These are phyloP conservation scores for Bubo blakistoni DNA, from an alignment of 2,113 vertebrate genomes.

Conservation along the genomic window DNA sequence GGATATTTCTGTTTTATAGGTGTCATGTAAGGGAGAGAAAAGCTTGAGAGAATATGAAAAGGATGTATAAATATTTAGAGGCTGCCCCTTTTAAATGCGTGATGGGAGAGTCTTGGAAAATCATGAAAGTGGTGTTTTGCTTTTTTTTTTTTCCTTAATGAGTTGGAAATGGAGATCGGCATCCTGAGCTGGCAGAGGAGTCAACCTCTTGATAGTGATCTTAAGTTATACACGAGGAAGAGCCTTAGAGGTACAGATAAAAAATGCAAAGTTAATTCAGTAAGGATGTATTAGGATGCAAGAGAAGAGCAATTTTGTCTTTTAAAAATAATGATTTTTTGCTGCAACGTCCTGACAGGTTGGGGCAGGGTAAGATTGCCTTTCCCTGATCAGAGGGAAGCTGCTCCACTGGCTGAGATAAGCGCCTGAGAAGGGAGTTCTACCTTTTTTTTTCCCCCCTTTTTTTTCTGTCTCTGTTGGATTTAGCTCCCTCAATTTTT, in stretches of 20 bases:
- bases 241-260: background rate
- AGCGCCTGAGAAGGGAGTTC: background rate
- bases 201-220: background rate
- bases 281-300: background rate
- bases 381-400: background rate
- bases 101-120: background rate
- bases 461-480: background rate
- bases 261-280: background rate
- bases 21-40: background rate
- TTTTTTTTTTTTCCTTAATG: background rate
- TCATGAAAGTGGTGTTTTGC: background rate
- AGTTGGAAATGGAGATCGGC: background rate
- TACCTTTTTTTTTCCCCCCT: too few species aligned
- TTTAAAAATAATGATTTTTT: background rate
- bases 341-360: background rate
- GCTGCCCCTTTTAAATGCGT: background rate
- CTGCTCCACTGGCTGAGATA: background rate
- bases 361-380: background rate
- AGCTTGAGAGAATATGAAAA: background rate
- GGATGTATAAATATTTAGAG: background rate
- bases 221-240: background rate
- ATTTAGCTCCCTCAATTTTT: background rate
- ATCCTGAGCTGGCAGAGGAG: background rate
- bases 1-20: background rate
- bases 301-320: rapidly evolving